phyloP scores from a whole-genome alignment of 1,140 invertebrate genomes.

The Drosophila yakuba region DNA sequence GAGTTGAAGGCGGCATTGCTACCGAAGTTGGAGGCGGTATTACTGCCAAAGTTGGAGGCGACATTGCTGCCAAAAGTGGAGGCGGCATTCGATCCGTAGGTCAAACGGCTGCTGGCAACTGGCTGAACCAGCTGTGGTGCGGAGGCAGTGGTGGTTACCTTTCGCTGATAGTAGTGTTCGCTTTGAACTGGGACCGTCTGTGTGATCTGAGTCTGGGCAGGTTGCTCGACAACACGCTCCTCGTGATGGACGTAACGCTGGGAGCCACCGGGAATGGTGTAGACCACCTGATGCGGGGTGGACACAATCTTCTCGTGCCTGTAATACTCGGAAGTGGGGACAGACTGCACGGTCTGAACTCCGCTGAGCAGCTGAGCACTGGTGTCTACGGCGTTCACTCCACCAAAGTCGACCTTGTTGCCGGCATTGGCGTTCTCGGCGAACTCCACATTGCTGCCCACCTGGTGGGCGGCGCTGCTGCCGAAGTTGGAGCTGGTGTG shows the following conservation, averaged over 20 bases:
- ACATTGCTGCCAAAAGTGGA: conserved; percentile 8
- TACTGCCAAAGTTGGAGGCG: conserved; percentile 10
- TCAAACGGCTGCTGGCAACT: conserved; percentile 15
- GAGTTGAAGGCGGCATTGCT: conserved; percentile 35
- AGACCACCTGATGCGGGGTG: conserved; percentile 45
- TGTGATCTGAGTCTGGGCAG: conserved; percentile 48
- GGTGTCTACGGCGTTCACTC: conserved; percentile 3
- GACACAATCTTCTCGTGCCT: conserved; percentile 57
- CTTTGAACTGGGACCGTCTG: conserved; percentile 48
- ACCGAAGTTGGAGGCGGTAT: conserved; percentile 41
- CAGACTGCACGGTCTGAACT: conserved; percentile 25
- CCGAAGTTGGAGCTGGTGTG: conserved; percentile 63
- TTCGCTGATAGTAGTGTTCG: conserved; percentile 67
- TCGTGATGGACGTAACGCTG: conserved; percentile 70
- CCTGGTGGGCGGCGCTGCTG: conserved; percentile 48
- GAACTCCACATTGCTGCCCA: conserved; percentile 67
- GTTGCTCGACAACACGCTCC: conserved; percentile 62
- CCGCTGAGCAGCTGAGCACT: not conserved
- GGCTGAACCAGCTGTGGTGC: conserved; percentile 58
- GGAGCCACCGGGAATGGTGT: conserved; percentile 56
- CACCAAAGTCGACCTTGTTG: conserved; percentile 63
- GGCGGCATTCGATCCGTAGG: conserved; percentile 28
- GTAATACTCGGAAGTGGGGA: conserved; percentile 47
- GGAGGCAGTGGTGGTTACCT: conserved; percentile 58
- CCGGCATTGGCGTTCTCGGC: conserved; percentile 60